These are phyloP conservation scores for Porites lobata DNA, from an alignment of 92 coral and sea anemone species.

Conservation along the genomic window DNA sequence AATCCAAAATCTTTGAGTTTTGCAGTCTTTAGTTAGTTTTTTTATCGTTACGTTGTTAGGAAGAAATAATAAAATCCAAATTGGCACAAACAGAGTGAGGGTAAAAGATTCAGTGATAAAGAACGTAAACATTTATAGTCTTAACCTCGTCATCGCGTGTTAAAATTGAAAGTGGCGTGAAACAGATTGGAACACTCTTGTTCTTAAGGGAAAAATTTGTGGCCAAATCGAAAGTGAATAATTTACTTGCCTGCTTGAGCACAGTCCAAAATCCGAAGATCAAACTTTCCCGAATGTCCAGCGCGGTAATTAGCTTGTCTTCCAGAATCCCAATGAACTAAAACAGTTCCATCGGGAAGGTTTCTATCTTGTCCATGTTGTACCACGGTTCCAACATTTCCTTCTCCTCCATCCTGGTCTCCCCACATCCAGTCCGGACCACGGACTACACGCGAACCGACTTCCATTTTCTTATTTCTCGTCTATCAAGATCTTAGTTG, in stretches of 20 bases:
- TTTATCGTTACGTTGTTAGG: too few relatives aligned
- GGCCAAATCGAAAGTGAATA: not conserved
- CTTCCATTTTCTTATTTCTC: slow-evolving; percentile 27
- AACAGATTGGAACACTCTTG: too few relatives aligned
- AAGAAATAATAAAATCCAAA: too few relatives aligned
- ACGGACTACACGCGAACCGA: slow-evolving; percentile 85
- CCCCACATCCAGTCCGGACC: slow-evolving; percentile 93
- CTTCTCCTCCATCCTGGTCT: slow-evolving; percentile 88
- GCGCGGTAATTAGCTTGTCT: slow-evolving; percentile 74
- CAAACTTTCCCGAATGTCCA: slow-evolving; percentile 70
- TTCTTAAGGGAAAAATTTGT: not conserved
- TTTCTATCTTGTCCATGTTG: slow-evolving; percentile 52
- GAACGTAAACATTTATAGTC: too few relatives aligned
- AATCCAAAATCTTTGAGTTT: too few relatives aligned
- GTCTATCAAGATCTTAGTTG: not conserved
- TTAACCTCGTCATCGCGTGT: too few relatives aligned
- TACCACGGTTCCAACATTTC: slow-evolving; percentile 83
- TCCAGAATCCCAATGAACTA: slow-evolving; percentile 86
- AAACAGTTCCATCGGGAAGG: slow-evolving; percentile 55
- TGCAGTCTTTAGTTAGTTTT: too few relatives aligned
- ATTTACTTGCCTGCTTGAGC: slow-evolving; percentile 73
- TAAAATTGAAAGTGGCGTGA: too few relatives aligned
- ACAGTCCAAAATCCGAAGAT: slow-evolving; percentile 76
- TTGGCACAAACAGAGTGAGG: too few relatives aligned
- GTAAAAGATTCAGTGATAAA: too few relatives aligned